Percentiles rank a stretch among this genome's conserved stretches.
Conservation (phyloP, 2,888 invertebrate genomes). For the Gibbula magus region DNA sequence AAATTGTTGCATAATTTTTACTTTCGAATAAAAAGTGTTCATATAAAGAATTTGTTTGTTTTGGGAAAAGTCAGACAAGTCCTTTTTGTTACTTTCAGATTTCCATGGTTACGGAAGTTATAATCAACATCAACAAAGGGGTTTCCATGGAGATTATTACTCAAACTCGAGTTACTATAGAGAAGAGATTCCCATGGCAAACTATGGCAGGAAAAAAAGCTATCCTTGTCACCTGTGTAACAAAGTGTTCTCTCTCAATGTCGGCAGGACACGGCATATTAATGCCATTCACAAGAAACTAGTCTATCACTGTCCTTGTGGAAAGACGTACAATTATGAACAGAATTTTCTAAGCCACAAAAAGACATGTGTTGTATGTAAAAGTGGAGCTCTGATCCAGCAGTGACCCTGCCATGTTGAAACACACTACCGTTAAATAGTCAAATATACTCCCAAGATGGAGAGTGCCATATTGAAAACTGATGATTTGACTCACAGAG, state of each 20-base stretch:
- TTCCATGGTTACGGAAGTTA: neutral
- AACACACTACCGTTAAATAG: no score
- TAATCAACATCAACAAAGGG: neutral
- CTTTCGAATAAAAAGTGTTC: neutral
- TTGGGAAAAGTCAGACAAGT: neutral
- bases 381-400: neutral
- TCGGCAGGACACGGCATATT: no score
- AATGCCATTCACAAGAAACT: no score
- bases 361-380: neutral
- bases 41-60: neutral
- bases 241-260: no score
- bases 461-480: neutral
- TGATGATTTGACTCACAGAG: neutral
- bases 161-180: neutral
- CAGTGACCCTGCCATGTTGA: no score
- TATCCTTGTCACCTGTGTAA: no score
- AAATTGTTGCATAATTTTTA: neutral
- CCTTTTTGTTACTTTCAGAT: constrained; percentile 17
- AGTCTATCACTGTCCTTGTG: no score
- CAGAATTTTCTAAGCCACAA: constrained; percentile 2
- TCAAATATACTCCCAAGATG: neutral
- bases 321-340: neutral
- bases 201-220: no score
- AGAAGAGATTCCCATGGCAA: neutral
- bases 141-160: neutral